Conservation (phyloP, 1,140 invertebrate species). For the Papilio helenus region DNA sequence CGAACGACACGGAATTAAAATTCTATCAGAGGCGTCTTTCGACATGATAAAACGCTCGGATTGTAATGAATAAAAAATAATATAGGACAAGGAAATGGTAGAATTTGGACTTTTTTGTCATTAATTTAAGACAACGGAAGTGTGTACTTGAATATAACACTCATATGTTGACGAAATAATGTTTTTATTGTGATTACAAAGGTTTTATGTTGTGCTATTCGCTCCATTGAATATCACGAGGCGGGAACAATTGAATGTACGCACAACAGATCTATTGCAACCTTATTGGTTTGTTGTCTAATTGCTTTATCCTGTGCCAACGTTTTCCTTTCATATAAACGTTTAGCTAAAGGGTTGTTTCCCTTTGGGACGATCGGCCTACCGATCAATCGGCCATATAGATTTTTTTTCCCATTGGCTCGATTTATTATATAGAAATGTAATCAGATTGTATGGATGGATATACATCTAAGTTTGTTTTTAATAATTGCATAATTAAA, state of each 20-base stretch:
- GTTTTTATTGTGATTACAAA: not conserved
- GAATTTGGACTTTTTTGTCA: no score
- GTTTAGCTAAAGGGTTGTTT: not conserved
- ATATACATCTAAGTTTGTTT: no score
- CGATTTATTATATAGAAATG: no score
- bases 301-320: constrained; percentile 13
- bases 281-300: constrained; percentile 25
- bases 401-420: no score
- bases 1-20: constrained; percentile 21
- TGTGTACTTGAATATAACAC: no score
- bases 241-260: constrained; percentile 14
- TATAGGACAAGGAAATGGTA: not conserved
- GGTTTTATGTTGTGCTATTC: constrained; percentile 11
- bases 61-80: constrained; percentile 5
- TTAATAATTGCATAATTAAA: no score
- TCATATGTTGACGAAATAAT: not conserved
- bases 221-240: constrained; percentile 14
- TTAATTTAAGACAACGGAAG: no score
- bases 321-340: not conserved
- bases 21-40: constrained; percentile 21
- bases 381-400: no score
- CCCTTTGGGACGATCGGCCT: no score
- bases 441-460: no score
- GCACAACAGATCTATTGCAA: not conserved
- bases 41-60: constrained; percentile 6